These are phyloP conservation scores for Muscicapa adusta DNA, from an alignment of 2,113 vertebrate genomes.

Conservation along the genomic window DNA sequence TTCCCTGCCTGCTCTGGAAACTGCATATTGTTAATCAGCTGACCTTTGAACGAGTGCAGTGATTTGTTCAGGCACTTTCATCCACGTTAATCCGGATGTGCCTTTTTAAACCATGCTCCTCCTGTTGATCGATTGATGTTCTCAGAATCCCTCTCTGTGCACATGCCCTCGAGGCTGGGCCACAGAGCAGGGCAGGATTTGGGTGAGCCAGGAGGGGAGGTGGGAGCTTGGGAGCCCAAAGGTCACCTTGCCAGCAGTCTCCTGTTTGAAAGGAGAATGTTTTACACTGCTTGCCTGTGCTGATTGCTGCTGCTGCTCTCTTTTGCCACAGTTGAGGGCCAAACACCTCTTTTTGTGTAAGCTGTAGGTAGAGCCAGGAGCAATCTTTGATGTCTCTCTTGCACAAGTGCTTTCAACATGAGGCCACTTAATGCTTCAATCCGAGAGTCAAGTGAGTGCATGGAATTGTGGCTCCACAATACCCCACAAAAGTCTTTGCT, in stretches of 20 bases:
- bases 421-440: neutral
- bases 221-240: neutral
- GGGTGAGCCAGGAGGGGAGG: neutral
- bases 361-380: neutral
- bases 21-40: neutral
- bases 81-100: slow-evolving; percentile 29
- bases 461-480: neutral
- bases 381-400: accelerated
- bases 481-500: neutral
- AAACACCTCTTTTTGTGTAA: neutral
- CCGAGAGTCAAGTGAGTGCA: accelerated
- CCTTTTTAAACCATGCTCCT: neutral
- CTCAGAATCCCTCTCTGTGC: neutral
- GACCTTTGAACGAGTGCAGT: slow-evolving; percentile 2
- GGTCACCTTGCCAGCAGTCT: neutral
- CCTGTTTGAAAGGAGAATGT: neutral
- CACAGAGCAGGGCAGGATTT: neutral
- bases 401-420: neutral
- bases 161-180: neutral
- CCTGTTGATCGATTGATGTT: neutral
- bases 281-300: neutral
- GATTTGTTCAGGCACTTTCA: neutral
- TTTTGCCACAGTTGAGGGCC: neutral
- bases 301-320: neutral
- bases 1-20: neutral